phyloP scores from a whole-genome alignment of 2,888 invertebrate species.

The Cyclophora albipunctata region DNA sequence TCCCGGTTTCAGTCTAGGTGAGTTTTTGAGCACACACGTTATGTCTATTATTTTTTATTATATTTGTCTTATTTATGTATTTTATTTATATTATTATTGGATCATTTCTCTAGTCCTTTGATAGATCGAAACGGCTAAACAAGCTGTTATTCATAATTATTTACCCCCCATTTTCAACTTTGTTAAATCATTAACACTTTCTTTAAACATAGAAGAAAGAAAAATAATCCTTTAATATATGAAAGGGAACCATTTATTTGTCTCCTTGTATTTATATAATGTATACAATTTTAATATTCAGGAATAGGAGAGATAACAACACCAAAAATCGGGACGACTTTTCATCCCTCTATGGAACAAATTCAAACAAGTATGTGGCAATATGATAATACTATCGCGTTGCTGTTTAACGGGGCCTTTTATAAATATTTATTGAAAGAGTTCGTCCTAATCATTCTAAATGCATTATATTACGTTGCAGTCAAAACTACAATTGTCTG shows the following conservation, averaged over 20 bases:
- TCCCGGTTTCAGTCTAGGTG: constrained; percentile 63
- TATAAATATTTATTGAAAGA: constrained; percentile 48
- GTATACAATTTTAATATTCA: constrained; percentile 48
- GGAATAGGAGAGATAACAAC: constrained; percentile 67
- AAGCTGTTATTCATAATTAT: too few species aligned
- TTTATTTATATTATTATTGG: neutral
- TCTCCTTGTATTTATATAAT: constrained; percentile 8
- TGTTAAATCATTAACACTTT: neutral
- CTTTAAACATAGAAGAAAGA: neutral
- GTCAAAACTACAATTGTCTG: too few species aligned
- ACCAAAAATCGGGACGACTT: constrained; percentile 62
- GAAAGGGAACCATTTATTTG: too few species aligned
- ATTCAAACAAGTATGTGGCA: constrained; percentile 66
- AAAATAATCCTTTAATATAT: neutral
- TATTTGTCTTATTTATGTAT: neutral
- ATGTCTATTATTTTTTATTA: constrained; percentile 1
- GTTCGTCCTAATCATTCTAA: too few species aligned
- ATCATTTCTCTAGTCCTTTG: too few species aligned
- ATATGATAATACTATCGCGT: constrained; percentile 27
- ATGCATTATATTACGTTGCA: neutral
- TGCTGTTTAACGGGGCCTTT: constrained; percentile 28
- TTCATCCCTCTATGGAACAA: constrained; percentile 58
- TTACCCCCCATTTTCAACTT: neutral
- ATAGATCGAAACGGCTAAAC: too few species aligned
- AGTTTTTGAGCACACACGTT: constrained; percentile 23